phyloP scores from a whole-genome alignment of 2,888 invertebrate species.

The Serrognathus titanus region DNA sequence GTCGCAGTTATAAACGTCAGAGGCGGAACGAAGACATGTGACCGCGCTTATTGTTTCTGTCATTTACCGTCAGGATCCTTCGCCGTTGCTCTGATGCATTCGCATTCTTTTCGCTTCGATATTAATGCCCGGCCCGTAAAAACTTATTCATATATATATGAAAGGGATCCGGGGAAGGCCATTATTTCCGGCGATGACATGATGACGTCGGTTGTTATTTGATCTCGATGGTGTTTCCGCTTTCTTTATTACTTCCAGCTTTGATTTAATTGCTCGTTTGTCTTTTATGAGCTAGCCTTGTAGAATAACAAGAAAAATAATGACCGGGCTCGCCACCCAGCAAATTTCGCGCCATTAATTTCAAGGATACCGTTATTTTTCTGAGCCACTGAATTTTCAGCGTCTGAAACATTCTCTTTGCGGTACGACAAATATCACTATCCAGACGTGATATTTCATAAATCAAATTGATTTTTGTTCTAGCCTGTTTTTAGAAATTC shows the following conservation, averaged over 20 bases:
- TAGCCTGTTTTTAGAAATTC: too few relatives aligned
- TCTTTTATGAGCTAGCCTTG: conserved; percentile 29
- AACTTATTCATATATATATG: conserved; percentile 22
- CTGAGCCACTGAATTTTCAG: too few relatives aligned
- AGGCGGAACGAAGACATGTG: conserved; percentile 33
- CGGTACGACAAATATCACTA: too few relatives aligned
- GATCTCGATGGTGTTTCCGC: conserved; percentile 33
- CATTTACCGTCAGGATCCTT: conserved; percentile 27
- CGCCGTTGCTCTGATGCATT: conserved; percentile 20
- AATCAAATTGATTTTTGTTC: too few relatives aligned
- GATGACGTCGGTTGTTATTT: conserved; percentile 34
- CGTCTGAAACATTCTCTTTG: too few relatives aligned
- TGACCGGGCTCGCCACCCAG: conserved; percentile 10
- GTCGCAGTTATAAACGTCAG: conserved; percentile 46
- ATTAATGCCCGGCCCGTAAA: conserved; percentile 36
- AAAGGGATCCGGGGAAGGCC: conserved; percentile 28
- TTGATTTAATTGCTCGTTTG: conserved; percentile 46
- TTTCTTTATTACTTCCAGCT: conserved; percentile 36
- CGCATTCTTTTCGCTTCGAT: conserved; percentile 35
- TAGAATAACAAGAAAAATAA: conserved; percentile 18
- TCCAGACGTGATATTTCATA: too few relatives aligned
- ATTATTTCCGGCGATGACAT: conserved; percentile 37
- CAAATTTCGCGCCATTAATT: conserved; percentile 7
- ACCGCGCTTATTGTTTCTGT: conserved; percentile 43
- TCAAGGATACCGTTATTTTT: too few relatives aligned